Evolutionary conservation across 2,113 vertebrate genomes (phyloP), one percentile per base, ranked within the genome.

Genomic region (Tretioscincus oriximinensis): DNA sequence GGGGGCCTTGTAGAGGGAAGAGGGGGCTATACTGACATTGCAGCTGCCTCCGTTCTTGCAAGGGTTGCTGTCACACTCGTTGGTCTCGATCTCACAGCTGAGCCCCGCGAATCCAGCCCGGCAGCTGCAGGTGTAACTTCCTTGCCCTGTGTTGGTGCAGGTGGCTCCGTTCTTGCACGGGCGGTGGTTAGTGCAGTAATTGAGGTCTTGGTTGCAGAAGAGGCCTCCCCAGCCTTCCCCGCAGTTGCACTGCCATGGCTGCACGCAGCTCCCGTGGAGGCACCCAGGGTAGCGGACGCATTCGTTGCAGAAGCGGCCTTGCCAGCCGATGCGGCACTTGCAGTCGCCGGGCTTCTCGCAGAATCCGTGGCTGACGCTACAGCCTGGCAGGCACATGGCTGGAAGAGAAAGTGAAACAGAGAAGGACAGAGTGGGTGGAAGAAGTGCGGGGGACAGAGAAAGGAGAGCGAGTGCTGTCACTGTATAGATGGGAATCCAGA

Each of bases 21-120:
- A 10, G 21, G 76, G 66, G 6, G 73, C 58, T 41, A 70, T 93
- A 95, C 96, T 93, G 90, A 98, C 97, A 5, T 90, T 96, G 83
- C 97, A 98, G 91, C 97, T 98, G 88, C 97, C 97, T 8, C 97
- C 96, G 0, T 97, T 98, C 90, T 93, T 96, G 92, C 97, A 98
- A 0, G 97, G 97, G 90, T 96, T 96, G 88, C 96, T 96, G 49
- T 96, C 95, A 16, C 97, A 98, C 78, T 96, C 95, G 80, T 97
- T 97, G 71, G 90, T 93, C 71, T 97, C 91, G 0, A 90, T 80
- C 28, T 96, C 94, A 21, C 97, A 98, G 90, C 94, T 90, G 0
- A 86, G 82, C 28, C 94, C 94, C 1, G 90, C 93, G 90, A 95
- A 96, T 0, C 95, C 95, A 0, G 95, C 90, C 29, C 86, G 93